Conservation (phyloP, 2,113 vertebrate species). For the Prinia subflava region DNA sequence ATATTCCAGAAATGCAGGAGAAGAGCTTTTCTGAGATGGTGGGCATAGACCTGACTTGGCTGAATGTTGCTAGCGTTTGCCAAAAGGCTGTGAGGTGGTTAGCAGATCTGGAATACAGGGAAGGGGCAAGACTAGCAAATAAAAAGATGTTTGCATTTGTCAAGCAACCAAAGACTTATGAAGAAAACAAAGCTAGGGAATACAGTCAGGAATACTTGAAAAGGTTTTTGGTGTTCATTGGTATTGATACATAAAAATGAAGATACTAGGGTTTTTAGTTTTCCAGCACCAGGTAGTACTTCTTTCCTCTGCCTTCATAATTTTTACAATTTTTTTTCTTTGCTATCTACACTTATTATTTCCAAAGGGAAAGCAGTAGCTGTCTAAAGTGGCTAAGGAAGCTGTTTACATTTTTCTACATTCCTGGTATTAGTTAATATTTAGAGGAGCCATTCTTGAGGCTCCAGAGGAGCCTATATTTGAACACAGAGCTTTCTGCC, state of each 20-base stretch:
- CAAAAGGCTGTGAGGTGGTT: neutral
- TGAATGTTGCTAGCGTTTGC: neutral
- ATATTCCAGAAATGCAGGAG: neutral
- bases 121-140: neutral
- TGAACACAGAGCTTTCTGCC: neutral
- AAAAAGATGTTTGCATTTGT: neutral
- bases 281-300: neutral
- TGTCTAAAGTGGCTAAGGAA: neutral
- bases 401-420: neutral
- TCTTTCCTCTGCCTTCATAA: neutral
- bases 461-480: neutral
- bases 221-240: neutral
- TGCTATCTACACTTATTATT: neutral
- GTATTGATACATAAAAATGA: neutral
- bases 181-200: neutral
- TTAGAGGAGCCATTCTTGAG: neutral
- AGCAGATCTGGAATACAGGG: neutral
- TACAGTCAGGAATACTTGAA: neutral
- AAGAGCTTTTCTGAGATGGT: neutral
- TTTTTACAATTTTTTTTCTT: neutral
- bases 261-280: accelerated
- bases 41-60: neutral
- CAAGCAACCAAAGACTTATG: neutral
- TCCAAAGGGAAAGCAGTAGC: neutral
- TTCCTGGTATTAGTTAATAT: constrained; percentile 1